phyloP scores from a whole-genome alignment of 2,888 invertebrate species.

The Lycaena phlaeas region DNA sequence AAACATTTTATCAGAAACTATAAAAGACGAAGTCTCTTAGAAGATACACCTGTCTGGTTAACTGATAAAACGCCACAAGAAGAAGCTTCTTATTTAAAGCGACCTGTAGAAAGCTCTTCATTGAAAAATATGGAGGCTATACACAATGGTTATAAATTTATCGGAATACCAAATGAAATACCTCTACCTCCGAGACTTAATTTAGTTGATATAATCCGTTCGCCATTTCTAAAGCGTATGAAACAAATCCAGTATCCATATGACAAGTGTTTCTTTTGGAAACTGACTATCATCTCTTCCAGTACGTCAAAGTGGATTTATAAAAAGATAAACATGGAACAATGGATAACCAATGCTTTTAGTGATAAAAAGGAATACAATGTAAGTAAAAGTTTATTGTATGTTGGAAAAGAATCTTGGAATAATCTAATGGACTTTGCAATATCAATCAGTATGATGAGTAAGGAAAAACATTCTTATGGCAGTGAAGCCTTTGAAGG shows the following conservation, averaged over 20 bases:
- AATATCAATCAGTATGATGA: conserved; percentile 51
- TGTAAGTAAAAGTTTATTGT: conserved; percentile 43
- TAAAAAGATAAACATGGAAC: conserved; percentile 54
- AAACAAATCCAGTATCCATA: conserved; percentile 58
- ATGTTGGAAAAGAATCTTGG: conserved; percentile 58
- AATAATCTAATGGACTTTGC: conserved; percentile 62
- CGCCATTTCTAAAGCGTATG: conserved; percentile 55
- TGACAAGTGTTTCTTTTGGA: conserved; percentile 72
- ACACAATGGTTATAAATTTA: conserved; percentile 53
- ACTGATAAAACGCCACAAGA: conserved; percentile 43
- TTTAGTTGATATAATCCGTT: conserved; percentile 60
- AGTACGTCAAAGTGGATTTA: conserved; percentile 52
- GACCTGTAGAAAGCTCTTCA: conserved; percentile 39
- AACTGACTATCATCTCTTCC: conserved; percentile 74
- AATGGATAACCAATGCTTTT: conserved; percentile 60
- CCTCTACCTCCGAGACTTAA: conserved; percentile 46
- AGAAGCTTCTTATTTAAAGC: conserved; percentile 40
- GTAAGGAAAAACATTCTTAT: conserved; percentile 26
- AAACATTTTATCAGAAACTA: conserved; percentile 41
- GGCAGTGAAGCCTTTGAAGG: conserved; percentile 51
- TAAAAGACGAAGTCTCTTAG: conserved; percentile 45
- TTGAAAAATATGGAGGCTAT: conserved; percentile 53
- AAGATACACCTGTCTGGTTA: conserved; percentile 62
- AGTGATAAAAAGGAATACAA: conserved; percentile 46
- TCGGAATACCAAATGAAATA: conserved; percentile 39